Evolutionary conservation across 2,113 vertebrate genomes (phyloP).

Genomic region (Perca fluviatilis): DNA sequence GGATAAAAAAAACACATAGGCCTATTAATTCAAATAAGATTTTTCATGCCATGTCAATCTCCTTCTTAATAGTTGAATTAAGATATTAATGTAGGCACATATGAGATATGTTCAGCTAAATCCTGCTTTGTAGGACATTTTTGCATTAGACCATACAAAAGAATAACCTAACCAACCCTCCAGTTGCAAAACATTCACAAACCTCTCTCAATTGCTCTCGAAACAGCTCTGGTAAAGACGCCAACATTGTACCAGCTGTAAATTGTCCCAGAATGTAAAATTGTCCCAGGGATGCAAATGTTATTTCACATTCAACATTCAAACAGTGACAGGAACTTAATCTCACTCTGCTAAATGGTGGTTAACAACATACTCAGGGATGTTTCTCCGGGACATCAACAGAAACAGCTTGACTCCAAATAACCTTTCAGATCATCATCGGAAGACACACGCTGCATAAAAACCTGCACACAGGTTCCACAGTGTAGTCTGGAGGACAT

Average conservation of each 20-base stretch:
- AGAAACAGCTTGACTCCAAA: conserved; percentile 12
- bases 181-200: neutral
- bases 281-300: neutral
- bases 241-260: neutral
- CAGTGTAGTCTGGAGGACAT: conserved; percentile 23
- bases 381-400: conserved; percentile 12
- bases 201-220: neutral
- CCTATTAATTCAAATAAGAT: neutral
- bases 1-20: neutral
- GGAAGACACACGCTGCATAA: conserved; percentile 21
- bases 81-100: neutral
- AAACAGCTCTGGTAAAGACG: conserved; percentile 5
- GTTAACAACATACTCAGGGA: neutral
- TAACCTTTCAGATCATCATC: conserved; percentile 40
- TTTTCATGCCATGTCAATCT: conserved; percentile 16
- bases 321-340: neutral
- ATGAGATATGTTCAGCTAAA: neutral
- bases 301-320: conserved; percentile 14
- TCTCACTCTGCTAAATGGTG: conserved; percentile 6
- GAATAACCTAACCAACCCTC: neutral
- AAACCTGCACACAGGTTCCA: conserved; percentile 8
- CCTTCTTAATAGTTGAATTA: neutral
- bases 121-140: neutral
- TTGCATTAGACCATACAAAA: neutral
- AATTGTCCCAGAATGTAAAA: conserved; percentile 21